These are phyloP conservation scores for Nemurella pictetii DNA, from an alignment of 2,888 invertebrate genomes.

Conservation along the genomic window DNA sequence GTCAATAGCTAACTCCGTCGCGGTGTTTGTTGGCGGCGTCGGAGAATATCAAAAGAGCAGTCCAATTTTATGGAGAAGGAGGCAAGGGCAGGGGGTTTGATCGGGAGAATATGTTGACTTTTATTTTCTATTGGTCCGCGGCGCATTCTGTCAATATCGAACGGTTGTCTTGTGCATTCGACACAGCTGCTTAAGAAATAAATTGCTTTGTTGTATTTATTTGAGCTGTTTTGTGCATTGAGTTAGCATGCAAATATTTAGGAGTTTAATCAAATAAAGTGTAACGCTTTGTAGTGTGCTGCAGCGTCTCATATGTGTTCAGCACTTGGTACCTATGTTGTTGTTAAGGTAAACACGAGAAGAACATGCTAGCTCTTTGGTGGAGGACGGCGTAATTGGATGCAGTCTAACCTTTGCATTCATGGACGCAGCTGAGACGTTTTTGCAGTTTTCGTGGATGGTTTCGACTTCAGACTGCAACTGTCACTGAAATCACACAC, in stretches of 20 bases:
- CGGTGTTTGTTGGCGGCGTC: not conserved
- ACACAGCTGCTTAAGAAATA: not conserved
- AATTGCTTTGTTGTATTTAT: not conserved
- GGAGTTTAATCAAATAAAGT: not conserved
- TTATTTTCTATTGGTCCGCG: not conserved
- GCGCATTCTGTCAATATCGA: not conserved
- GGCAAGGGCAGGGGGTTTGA: too few species aligned
- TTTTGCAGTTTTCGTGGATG: too few species aligned
- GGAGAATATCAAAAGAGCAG: not conserved
- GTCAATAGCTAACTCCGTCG: not conserved
- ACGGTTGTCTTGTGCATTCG: not conserved
- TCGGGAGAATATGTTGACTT: not conserved
- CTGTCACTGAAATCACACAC: too few species aligned
- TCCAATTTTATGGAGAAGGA: not conserved
- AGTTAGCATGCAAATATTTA: not conserved
- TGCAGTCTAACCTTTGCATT: too few species aligned
- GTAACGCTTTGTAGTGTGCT: not conserved
- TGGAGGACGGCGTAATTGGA: too few species aligned
- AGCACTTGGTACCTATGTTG: too few species aligned
- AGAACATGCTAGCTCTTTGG: too few species aligned
- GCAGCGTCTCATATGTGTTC: too few species aligned
- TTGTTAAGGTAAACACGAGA: too few species aligned
- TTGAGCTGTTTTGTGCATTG: not conserved
- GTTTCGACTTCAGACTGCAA: too few species aligned
- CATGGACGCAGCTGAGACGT: too few species aligned